These are phyloP conservation scores for Microctonus aethiopoides DNA, from an alignment of 2,888 invertebrate species.

Conservation along the genomic window DNA sequence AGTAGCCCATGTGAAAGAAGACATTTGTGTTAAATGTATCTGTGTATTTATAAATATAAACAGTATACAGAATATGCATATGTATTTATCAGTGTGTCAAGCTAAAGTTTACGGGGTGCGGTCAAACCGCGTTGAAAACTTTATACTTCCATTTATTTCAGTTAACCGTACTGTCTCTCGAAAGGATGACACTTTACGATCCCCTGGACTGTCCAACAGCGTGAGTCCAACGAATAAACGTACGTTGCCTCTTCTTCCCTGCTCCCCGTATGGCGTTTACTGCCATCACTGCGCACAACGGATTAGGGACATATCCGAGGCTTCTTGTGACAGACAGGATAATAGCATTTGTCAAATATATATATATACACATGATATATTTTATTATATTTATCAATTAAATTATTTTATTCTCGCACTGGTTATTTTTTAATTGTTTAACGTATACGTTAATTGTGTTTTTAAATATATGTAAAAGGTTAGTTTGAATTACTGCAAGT, in stretches of 20 bases:
- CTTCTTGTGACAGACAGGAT: conserved; percentile 13
- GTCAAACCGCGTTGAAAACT: conserved; percentile 53
- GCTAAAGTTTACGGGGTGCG: conserved; percentile 23
- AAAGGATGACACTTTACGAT: conserved; percentile 36
- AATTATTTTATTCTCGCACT: too few species aligned
- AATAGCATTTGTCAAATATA: conserved; percentile 18
- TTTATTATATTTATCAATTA: too few species aligned
- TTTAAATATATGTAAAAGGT: too few species aligned
- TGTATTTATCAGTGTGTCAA: not conserved
- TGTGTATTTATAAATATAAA: too few species aligned
- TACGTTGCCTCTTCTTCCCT: not conserved
- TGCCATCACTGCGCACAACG: conserved; percentile 15
- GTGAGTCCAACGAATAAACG: conserved; percentile 20
- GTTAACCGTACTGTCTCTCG: conserved; percentile 43
- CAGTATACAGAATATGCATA: too few species aligned
- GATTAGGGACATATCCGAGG: conserved; percentile 10
- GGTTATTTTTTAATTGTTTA: too few species aligned
- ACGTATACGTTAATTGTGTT: too few species aligned
- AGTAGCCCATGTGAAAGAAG: too few species aligned
- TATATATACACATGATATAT: not conserved
- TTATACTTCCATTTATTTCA: conserved; percentile 58
- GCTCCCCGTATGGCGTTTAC: conserved; percentile 11
- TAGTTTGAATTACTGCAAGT: too few species aligned
- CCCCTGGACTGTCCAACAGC: conserved; percentile 22
- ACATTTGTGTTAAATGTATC: too few species aligned